Base-by-base conservation (phyloP, 1,140 invertebrate species). In the Subanguina moxae region DNA sequence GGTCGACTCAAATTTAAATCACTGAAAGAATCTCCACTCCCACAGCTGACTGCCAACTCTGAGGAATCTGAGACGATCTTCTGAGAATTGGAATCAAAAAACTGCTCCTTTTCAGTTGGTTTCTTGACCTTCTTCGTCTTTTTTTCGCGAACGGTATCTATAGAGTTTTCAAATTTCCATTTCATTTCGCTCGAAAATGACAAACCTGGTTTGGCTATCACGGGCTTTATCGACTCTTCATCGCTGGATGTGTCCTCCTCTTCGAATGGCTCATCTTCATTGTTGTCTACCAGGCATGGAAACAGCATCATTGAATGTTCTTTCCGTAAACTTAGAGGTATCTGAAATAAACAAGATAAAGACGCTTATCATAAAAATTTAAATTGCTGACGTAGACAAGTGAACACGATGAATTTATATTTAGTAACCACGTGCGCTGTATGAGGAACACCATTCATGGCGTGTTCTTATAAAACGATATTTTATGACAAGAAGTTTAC, bases 1-100 rank as follows among this genome's bases (percentile, higher is more conserved):
- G 78, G 80, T 65, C 82, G 61, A 65, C 73, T 76, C 46, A 82
- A 68, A 63, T 80, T 77, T 71, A 82, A 72, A 1, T 82, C 79
- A 11, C 80, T 66, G 61, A 82, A 82, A 11, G 74, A 62, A 21
- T 67, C 21, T n/a, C n/a, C n/a, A n/a, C n/a, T n/a, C n/a, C n/a
- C n/a, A n/a, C n/a, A n/a, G 19, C 21, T 15, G 28, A 43, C 65
- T 11, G 15, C 23, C 11, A 13, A 13, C 11, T 30, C 57, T 23
- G 30, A 58, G 21, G 68, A 58, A 9, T 73, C 58, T 1, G 57
- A n/a, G 13, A 46, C 32, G 58, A 70, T 70, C 32, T 70, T 72
- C 25, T n/a, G n/a, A 11, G 70, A 76, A 21, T 25, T 43, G 9
- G 61, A n/a, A 70, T 78, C 76, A 45, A 78, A 77, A 62, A 78